Evolutionary conservation across 2,888 invertebrate genomes (phyloP), one percentile per base, ranked within the genome.

Genomic region (Macroteleia sp.): DNA sequence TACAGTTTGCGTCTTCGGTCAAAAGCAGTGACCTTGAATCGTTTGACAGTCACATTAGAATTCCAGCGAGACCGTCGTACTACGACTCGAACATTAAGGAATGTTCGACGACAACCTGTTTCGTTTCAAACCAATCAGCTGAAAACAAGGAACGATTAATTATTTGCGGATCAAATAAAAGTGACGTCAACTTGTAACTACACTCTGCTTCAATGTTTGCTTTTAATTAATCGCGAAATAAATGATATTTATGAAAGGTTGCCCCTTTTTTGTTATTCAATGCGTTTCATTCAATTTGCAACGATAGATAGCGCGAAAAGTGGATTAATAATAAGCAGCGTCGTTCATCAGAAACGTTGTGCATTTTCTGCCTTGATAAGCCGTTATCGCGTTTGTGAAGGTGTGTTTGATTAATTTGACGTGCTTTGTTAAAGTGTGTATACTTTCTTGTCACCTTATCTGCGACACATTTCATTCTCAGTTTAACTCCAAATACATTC

Each of bases 351-450:
- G 59, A 57, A 74, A 34, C 30, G 59, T 48, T 62, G 30, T 67
- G 67, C 74, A 67, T 67, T 74, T 59, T 61, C 46, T 48, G 61
- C 34, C 67, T 54, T 56, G 67, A 75, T 75, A 75, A 67, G 67
- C 41, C 34, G 56, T 75, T 75, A 75, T 75, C 75, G 54, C 59
- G 22, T 20, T 54, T 30, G 54, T 25, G 67, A 75, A 67, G 75
- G 75, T 75, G 67, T 54, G 66, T 67, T 75, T 75, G 75, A 76
- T 76, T 69, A 76, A 69, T 76, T 76, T 62, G 67, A 67, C 62
- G 46, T 30, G 34, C 67, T 74, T 74, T 52, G 67, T 66, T 67
- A 39, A 61, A 52, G 30, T 57, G 54, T 56, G 50, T 42, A 39
- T 52, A 50, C 59, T 66, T 66, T 52, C 57, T 52, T 32, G 50